Percentiles rank a stretch among this genome's conserved stretches.
These are phyloP conservation scores for Chaenocephalus aceratus DNA, from an alignment of 2,113 vertebrate genomes.

Conservation along the genomic window DNA sequence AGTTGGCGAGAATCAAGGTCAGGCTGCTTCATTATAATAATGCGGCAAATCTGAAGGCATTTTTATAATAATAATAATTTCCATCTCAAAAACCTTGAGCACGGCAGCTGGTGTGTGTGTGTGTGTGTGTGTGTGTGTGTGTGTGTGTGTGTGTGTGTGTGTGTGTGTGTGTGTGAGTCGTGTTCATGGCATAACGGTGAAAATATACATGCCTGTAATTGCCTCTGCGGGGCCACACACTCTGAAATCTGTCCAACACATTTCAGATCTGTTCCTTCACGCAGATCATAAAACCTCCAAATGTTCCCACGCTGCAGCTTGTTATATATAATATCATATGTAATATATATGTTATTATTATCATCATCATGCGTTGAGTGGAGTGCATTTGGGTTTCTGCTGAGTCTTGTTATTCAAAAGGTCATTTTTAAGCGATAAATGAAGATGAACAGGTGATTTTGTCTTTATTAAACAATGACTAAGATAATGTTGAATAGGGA, in stretches of 20 bases:
- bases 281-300: conserved; percentile 13
- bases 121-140: neutral
- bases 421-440: neutral
- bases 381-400: neutral
- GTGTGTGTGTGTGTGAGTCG: neutral
- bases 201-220: conserved; percentile 56
- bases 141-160: neutral
- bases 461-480: neutral
- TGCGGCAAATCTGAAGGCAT: neutral
- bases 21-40: neutral
- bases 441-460: too few relatives aligned
- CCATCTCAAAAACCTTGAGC: neutral
- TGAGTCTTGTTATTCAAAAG: neutral
- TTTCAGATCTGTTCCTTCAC: conserved; percentile 39
- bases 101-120: neutral
- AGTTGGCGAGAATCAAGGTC: conserved; percentile 7
- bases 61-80: neutral
- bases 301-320: neutral
- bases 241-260: conserved; percentile 60
- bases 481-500: too few relatives aligned
- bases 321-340: neutral
- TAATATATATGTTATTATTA: neutral
- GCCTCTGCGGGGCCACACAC: conserved; percentile 53
- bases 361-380: neutral
- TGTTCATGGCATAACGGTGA: conserved; percentile 26